These are phyloP conservation scores for Smutsia gigantea DNA, from an alignment of 2,797 vertebrate species.

Conservation along the genomic window DNA sequence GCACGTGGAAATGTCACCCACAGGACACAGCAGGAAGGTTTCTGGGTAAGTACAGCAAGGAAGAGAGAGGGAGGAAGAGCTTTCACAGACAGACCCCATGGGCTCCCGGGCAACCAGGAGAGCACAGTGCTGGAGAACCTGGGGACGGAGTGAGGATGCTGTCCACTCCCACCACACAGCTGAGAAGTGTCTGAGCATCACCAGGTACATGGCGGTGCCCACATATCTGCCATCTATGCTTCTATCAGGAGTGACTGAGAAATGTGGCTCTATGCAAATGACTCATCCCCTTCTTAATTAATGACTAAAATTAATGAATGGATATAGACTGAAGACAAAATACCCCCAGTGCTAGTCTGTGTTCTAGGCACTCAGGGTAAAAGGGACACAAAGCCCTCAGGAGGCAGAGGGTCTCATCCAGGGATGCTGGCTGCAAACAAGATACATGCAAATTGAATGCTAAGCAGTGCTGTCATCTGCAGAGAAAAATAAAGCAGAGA, in stretches of 20 bases:
- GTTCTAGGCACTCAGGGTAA: not conserved
- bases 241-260: not conserved
- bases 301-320: not conserved
- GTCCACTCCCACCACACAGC: not conserved
- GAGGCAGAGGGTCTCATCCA: not conserved
- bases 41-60: not conserved
- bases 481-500: not conserved
- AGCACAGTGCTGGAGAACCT: not conserved
- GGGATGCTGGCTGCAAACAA: no score
- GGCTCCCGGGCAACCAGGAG: not conserved
- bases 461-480: fast-evolving
- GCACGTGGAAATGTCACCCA: fast-evolving
- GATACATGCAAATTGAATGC: no score
- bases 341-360: not conserved
- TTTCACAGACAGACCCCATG: not conserved
- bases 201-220: not conserved
- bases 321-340: not conserved
- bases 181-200: not conserved
- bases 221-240: no score
- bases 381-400: not conserved
- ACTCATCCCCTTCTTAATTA: not conserved
- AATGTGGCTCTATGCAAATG: not conserved
- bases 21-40: not conserved
- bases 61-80: no score
- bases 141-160: not conserved